These are phyloP conservation scores for Candoia aspera DNA, from an alignment of 2,113 vertebrate genomes.

Conservation along the genomic window DNA sequence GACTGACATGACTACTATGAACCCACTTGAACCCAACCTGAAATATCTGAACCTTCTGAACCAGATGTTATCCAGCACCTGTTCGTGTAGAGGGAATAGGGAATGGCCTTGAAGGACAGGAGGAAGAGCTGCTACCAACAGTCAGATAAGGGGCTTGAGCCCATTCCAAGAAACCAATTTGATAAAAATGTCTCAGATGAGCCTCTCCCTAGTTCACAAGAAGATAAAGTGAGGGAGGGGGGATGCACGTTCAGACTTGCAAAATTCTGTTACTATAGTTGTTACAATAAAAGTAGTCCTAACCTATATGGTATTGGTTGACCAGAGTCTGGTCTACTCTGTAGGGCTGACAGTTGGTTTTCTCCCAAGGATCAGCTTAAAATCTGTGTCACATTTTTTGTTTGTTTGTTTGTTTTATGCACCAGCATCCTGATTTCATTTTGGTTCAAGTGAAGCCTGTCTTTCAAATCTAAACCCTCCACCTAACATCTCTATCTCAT, in stretches of 20 bases:
- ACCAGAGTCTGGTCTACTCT: not conserved
- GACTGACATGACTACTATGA: no score
- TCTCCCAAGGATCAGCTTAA: not conserved
- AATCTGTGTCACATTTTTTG: not conserved
- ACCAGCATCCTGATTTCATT: not conserved
- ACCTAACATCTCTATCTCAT: not conserved
- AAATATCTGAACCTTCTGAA: no score
- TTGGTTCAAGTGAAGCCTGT: not conserved
- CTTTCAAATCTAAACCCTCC: not conserved
- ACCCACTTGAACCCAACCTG: no score
- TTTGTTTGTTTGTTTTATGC: not conserved
- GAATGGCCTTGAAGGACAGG: not conserved
- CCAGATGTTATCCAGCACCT: not conserved
- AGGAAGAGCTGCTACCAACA: not conserved
- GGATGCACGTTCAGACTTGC: not conserved
- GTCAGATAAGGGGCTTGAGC: no score
- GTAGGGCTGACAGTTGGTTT: not conserved
- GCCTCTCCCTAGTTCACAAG: no score
- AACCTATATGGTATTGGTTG: not conserved
- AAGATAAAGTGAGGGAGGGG: not conserved
- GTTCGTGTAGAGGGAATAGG: not conserved
- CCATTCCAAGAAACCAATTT: not conserved
- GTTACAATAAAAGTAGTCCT: no score
- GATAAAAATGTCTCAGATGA: not conserved
- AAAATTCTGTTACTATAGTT: no score